phyloP scores from a whole-genome alignment of 2,113 vertebrate species.

The Spea bombifrons region DNA sequence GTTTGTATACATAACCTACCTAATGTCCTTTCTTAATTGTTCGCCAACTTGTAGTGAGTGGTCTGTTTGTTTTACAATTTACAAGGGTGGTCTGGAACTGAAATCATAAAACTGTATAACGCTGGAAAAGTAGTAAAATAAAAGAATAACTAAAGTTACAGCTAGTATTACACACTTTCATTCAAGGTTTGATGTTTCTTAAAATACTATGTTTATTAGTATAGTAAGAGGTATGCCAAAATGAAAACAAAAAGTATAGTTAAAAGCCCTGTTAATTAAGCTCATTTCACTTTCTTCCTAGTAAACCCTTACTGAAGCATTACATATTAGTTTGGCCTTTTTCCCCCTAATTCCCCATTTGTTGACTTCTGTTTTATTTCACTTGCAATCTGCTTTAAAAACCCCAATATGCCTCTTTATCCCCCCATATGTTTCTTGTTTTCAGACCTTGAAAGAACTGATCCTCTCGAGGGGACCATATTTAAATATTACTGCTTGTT shows the following conservation, averaged over 20 bases:
- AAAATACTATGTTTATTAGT: background rate
- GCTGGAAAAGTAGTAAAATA: too few relatives aligned
- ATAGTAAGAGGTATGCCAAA: too few relatives aligned
- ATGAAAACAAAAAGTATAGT: background rate
- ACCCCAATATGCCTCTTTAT: background rate
- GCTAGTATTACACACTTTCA: background rate
- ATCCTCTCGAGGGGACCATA: constrained; percentile 3
- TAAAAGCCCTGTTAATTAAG: background rate
- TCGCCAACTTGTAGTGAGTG: too few relatives aligned
- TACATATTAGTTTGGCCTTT: background rate
- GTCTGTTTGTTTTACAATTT: too few relatives aligned
- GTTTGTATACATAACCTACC: too few relatives aligned
- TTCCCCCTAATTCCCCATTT: background rate
- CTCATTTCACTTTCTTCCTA: background rate
- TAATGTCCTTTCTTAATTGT: too few relatives aligned
- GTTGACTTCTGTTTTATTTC: background rate
- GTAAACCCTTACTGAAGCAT: background rate
- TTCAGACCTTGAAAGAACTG: background rate
- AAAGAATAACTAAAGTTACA: background rate
- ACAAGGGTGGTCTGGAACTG: too few relatives aligned
- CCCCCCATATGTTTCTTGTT: constrained; percentile 6
- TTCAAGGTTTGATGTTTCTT: background rate
- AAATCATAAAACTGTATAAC: too few relatives aligned
- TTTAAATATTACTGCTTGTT: constrained; percentile 1
- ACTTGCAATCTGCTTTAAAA: background rate